Conservation (phyloP, 2,888 invertebrate genomes). For the Chouioia cunea region DNA sequence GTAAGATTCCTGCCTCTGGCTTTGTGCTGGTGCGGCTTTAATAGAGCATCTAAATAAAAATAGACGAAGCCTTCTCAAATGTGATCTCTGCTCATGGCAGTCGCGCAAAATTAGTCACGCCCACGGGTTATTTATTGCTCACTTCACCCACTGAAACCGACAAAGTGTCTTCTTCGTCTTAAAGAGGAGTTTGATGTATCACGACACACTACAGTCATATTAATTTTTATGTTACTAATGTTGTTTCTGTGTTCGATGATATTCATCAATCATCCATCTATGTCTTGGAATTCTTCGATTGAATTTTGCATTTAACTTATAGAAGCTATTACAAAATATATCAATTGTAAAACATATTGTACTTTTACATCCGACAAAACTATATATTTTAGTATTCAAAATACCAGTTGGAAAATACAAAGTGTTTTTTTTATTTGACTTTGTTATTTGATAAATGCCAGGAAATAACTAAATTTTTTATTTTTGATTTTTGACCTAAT, state of each 20-base stretch:
- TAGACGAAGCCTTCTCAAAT: constrained; percentile 33
- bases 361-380: no score
- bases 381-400: no score
- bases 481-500: no score
- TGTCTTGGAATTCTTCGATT: neutral
- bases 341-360: no score
- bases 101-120: constrained; percentile 45
- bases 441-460: no score
- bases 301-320: no score
- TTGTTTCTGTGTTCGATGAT: constrained; percentile 25
- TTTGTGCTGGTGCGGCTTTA: constrained; percentile 21
- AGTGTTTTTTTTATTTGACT: no score
- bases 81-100: constrained; percentile 34
- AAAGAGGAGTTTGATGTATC: constrained; percentile 22
- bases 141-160: constrained; percentile 33
- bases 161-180: constrained; percentile 22
- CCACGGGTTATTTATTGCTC: constrained; percentile 49
- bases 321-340: no score
- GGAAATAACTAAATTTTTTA: no score
- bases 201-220: constrained; percentile 10
- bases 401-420: no score
- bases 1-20: no score
- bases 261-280: constrained; percentile 27
- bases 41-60: constrained; percentile 32
- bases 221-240: constrained; percentile 34